Evolutionary conservation across 2,888 invertebrate genomes (phyloP), one percentile per base, ranked within the genome.

Genomic region (Polia nebulosa): DNA sequence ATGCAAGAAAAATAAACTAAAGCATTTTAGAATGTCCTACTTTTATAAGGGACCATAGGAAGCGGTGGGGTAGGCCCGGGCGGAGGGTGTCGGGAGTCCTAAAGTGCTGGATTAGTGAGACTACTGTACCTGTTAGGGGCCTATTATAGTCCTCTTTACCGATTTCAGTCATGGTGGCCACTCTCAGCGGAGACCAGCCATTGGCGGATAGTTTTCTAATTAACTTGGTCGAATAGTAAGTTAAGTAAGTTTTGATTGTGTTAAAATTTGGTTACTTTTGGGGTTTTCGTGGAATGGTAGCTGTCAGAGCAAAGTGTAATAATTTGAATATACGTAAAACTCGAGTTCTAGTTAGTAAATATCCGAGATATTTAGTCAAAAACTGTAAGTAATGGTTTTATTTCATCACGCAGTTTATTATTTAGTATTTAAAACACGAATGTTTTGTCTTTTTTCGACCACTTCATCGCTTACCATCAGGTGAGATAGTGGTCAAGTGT

Each of bases 391-490:
- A n/a, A 15, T 41, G 15, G 15, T 15, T n/a, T 53, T 44, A 20
- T 7, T 25, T 6, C 15, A 71, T 60, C 27, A 49, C 39, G 41
- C 17, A 6, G 29, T n/a, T 45, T 45, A 49, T 25, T 41, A 57
- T 17, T 41, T 32, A 36, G 22, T 36, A 34, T 51, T 29, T n/a
- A n/a, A 27, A 8, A 22, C 29, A 20, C 5, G 9, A 2, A 36
- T 36, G 56, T 70, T 6, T 36, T 36, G 22, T 39, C 39, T n/a
- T 39, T 6, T 41, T n/a, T n/a, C n/a, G n/a, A n/a, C n/a, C n/a
- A n/a, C n/a, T n/a, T n/a, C n/a, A n/a, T n/a, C n/a, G n/a, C n/a
- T n/a, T n/a, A n/a, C n/a, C n/a, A n/a, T n/a, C n/a, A n/a, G n/a
- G n/a, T n/a, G n/a, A n/a, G n/a, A n/a, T n/a, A n/a, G n/a, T n/a